Base-by-base conservation (phyloP, 2,888 invertebrate genomes). In the Drosophila greeni region DNA sequence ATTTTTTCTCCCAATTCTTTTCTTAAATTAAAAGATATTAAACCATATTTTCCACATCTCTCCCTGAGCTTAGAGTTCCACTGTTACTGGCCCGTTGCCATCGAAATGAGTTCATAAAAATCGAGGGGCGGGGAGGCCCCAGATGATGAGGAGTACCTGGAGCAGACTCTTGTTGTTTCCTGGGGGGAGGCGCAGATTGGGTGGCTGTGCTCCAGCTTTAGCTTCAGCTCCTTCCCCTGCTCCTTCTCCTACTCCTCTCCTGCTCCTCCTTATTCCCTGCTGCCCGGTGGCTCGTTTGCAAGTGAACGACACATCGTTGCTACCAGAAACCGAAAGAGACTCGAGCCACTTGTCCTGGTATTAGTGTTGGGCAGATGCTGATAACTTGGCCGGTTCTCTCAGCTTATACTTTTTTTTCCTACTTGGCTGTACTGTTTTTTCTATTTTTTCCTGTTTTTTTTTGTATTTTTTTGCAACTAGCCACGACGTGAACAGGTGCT, bases 21-120 rank as follows among this genome's bases (percentile, higher is more conserved):
- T 20, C 2, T n/a, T 36, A 23, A 24, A 36, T 36, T 11, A 3
- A 5, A 5, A 18, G 1, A 18, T 48, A 24, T 40, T 24, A 31
- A 14, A 0, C 16, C 6, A 7, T 3, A 9, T 29, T 9, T 24
- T 7, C 4, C 6, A 3, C 11, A 11, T 18, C 12, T 45, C 12
- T 33, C 4, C 1, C 9, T 16, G 9, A 20, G 3, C 11, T 49
- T 23, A 18, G 26, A 26, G 26, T 9, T 9, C 73, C 82, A 79
- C 82, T 72, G 76, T 82, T 67, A 14, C 12, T 57, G 60, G 29
- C 58, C 51, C 51, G 54, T 56, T 67, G 43, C 66, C 69, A 56
- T 52, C 54, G 61, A 71, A 78, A 76, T 82, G 80, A 80, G 80
- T 82, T 77, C 75, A 75, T 70, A 78, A 75, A 70, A 69, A 57